Conservation (phyloP, 2,797 vertebrate species). For the Erithacus rubecula region DNA sequence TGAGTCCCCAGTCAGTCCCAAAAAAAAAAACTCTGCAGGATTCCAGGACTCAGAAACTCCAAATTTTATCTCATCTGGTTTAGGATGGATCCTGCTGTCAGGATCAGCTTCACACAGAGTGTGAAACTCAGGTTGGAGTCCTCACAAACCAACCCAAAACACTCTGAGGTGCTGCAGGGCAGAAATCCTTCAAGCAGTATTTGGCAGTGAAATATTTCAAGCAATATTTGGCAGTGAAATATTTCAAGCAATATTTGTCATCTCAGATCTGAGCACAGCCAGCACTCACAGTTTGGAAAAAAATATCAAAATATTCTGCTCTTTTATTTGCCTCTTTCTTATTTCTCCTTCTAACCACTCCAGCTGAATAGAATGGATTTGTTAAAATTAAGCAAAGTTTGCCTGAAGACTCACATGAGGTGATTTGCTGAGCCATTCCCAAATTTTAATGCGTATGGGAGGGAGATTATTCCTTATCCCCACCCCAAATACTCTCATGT, state of each 20-base stretch:
- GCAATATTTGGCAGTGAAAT: background rate
- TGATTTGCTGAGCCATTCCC: background rate
- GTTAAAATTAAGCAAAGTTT: background rate
- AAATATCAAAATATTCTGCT: background rate
- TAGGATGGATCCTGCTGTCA: background rate
- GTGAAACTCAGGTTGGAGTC: background rate
- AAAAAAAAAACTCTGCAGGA: rapidly evolving
- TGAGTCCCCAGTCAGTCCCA: background rate
- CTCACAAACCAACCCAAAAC: background rate
- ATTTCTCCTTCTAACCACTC: background rate
- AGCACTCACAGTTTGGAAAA: background rate
- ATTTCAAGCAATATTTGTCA: background rate
- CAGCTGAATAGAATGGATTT: background rate
- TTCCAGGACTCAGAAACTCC: background rate
- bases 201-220: background rate
- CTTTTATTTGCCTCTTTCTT: rapidly evolving
- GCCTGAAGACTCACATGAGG: background rate
- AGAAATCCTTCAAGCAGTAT: background rate
- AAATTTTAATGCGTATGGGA: background rate
- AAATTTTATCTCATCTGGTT: background rate
- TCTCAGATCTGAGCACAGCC: background rate
- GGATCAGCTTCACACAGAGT: background rate
- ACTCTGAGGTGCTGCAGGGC: background rate
- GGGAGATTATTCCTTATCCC: background rate
- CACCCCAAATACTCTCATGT: background rate